These are phyloP conservation scores for Rhineura floridana DNA, from an alignment of 2,113 vertebrate species.

Conservation along the genomic window DNA sequence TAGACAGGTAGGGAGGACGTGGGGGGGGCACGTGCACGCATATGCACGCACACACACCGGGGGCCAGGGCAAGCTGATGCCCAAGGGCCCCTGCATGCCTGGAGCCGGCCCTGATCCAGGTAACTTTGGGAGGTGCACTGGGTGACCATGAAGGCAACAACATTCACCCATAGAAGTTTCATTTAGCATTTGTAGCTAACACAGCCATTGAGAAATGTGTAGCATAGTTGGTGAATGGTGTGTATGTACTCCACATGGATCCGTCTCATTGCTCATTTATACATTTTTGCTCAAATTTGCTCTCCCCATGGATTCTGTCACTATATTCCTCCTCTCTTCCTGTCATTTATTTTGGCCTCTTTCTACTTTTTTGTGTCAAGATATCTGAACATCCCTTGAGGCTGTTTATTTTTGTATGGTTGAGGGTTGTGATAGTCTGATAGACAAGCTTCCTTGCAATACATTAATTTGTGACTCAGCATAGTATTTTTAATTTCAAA, in stretches of 20 bases:
- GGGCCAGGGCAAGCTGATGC: too few relatives aligned
- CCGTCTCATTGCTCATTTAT: not conserved
- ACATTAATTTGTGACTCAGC: not conserved
- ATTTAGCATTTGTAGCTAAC: too few relatives aligned
- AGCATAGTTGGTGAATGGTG: not conserved
- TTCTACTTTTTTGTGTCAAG: not conserved
- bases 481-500: not conserved
- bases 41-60: too few relatives aligned
- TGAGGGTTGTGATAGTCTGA: too few relatives aligned
- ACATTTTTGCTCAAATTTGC: not conserved
- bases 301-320: not conserved
- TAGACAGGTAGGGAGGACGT: too few relatives aligned
- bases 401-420: not conserved
- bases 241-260: not conserved
- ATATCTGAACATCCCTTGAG: not conserved
- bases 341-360: not conserved
- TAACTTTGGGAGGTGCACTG: too few relatives aligned
- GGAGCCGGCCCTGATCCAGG: too few relatives aligned
- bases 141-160: too few relatives aligned
- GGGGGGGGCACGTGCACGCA: too few relatives aligned
- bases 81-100: too few relatives aligned
- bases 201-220: too few relatives aligned
- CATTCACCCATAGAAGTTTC: too few relatives aligned
- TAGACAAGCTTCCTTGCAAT: not conserved
- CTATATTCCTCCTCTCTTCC: not conserved